Conservation (phyloP, 2,888 invertebrate species). For the Lasioglossum vierecki region DNA sequence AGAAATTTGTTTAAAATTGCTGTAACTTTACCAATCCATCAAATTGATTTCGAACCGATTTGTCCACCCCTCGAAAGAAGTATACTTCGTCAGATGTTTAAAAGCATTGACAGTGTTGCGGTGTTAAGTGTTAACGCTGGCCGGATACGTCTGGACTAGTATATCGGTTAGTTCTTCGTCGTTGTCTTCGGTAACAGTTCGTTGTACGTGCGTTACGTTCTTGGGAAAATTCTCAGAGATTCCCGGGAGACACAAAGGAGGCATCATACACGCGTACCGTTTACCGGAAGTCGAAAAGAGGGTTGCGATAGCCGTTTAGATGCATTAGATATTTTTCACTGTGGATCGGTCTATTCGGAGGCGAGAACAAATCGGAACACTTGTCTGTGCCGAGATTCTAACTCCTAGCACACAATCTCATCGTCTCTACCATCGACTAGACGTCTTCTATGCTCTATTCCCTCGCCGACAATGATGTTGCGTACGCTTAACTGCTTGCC, state of each 20-base stretch:
- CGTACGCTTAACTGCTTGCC: slow-evolving; percentile 18
- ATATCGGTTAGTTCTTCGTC: slow-evolving; percentile 50
- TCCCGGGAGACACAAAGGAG: slow-evolving; percentile 75
- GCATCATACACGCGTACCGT: slow-evolving; percentile 78
- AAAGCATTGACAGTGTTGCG: neutral
- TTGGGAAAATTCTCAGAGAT: slow-evolving; percentile 82
- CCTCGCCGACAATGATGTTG: slow-evolving; percentile 9
- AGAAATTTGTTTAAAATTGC: no score
- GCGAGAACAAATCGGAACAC: slow-evolving; percentile 64
- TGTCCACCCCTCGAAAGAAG: neutral
- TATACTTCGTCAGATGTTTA: neutral
- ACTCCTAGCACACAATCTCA: slow-evolving; percentile 6
- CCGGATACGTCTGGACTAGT: neutral
- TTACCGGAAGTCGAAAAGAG: slow-evolving; percentile 78
- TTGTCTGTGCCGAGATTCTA: slow-evolving; percentile 42
- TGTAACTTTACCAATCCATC: neutral
- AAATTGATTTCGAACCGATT: neutral
- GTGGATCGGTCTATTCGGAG: slow-evolving; percentile 54
- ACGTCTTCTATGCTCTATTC: slow-evolving; percentile 18
- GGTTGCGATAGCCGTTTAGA: slow-evolving; percentile 76
- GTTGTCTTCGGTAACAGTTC: slow-evolving; percentile 78
- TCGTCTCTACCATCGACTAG: slow-evolving; percentile 5
- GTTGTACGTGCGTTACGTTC: slow-evolving; percentile 77
- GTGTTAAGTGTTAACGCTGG: neutral
- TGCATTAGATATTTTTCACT: slow-evolving; percentile 76